These are phyloP conservation scores for Heliconius ismenius DNA, from an alignment of 2,888 invertebrate species.

Conservation along the genomic window DNA sequence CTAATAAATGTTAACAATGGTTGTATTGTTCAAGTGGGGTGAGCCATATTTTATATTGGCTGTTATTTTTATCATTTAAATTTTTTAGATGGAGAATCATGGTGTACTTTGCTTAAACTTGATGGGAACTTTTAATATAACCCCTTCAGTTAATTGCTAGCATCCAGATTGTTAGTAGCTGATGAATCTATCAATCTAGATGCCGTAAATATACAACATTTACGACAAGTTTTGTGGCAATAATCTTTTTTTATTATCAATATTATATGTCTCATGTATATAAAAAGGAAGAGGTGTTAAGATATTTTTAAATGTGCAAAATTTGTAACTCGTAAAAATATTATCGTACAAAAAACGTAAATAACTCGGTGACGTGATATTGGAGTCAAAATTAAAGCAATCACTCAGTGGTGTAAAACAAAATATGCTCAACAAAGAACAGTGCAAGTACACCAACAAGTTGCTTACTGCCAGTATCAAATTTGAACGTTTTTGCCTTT, in stretches of 20 bases:
- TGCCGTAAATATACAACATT: background rate
- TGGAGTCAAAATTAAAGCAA: conserved; percentile 51
- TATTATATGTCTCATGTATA: background rate
- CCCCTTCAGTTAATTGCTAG: background rate
- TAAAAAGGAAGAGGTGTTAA: background rate
- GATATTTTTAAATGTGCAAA: background rate
- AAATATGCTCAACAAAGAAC: conserved; percentile 49
- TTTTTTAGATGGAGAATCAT: background rate
- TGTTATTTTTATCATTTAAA: background rate
- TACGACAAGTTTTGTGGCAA: background rate
- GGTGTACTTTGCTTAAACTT: background rate
- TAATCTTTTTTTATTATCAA: background rate
- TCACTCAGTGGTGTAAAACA: conserved; percentile 60
- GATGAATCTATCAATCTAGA: background rate
- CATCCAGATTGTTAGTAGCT: background rate
- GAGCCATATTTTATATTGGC: background rate
- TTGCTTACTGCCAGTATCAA: conserved; percentile 84
- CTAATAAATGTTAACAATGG: background rate
- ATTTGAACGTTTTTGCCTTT: conserved; percentile 81
- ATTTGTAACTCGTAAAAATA: background rate
- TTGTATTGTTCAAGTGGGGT: conserved; percentile 3
- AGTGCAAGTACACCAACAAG: conserved; percentile 40
- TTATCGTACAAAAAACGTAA: background rate
- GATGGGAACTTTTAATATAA: background rate
- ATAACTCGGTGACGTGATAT: conserved; percentile 23